Base-by-base conservation (phyloP, 2,113 vertebrate species). In the Echinops telfairi region DNA sequence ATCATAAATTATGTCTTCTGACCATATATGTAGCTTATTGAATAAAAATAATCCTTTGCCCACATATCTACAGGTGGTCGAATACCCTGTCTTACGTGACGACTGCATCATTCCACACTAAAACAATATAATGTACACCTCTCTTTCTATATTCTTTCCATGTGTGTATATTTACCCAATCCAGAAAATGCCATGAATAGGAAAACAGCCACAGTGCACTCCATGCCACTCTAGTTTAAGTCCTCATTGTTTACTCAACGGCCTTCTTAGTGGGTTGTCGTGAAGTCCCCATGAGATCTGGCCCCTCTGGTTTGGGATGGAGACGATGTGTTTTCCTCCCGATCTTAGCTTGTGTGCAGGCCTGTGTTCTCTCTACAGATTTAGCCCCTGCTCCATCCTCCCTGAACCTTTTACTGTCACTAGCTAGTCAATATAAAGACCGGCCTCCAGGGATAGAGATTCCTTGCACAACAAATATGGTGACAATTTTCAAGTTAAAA, bases 391-490 rank as follows among this genome's bases (percentile, higher is more conserved):
- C 62, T n/a, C 60, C 6, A 33, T 29, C 2, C 19, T 23, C n/a
- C 40, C 77, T 47, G 0, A 75, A 36, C 16, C 7, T 95, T 95
- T 96, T 92, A 92, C 82, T 89, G 87, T 27, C 64, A 86, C 87
- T 83, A 70, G 85, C 68, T 90, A 25, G 91, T 95, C 90, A 91
- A 94, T 89, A 73, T 91, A 88, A 95, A 94, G 47, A 64, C 88
- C 80, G 16, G 64, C 31, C 38, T 91, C 33, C 14, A 81, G 38
- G 64, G 80, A 1, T 11, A 70, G 38, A 94, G 78, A 47, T 94
- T 25, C 25, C 93, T 87, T 92, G 82, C 95, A 62, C 75, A 33
- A 89, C 92, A 64, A 89, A 2, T 62, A 88, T 36, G 58, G 68
- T 70, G 22, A 93, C 25, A 88, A 66, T 94, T 86, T 95, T 78